These are phyloP conservation scores for Gymnoscopelus braueri DNA, from an alignment of 2,797 vertebrate species.

Conservation along the genomic window DNA sequence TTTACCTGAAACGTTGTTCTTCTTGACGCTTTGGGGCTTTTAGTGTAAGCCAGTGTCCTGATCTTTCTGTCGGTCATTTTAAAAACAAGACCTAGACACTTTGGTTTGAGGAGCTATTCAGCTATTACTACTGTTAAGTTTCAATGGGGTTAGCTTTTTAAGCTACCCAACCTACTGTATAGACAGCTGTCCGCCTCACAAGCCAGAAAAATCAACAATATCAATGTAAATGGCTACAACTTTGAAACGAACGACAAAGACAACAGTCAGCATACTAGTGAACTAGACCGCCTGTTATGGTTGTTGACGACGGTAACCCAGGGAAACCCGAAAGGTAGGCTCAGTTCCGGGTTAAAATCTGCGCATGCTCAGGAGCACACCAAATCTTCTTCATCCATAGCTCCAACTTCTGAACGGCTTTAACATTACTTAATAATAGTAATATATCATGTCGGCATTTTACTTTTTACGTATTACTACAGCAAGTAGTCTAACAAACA, in stretches of 20 bases:
- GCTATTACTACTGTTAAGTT: constrained; percentile 30
- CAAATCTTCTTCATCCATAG: not conserved
- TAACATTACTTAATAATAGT: not conserved
- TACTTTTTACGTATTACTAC: not conserved
- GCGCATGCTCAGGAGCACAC: constrained; percentile 59
- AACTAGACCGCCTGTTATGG: too few relatives aligned
- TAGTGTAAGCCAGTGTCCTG: constrained; percentile 83
- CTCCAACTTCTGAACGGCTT: not conserved
- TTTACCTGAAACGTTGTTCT: constrained; percentile 91
- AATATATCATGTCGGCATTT: not conserved
- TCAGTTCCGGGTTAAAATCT: constrained; percentile 12
- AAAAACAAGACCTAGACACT: constrained; percentile 11
- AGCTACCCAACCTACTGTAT: not conserved
- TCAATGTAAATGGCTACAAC: too few relatives aligned
- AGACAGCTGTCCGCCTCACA: not conserved
- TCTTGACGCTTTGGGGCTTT: constrained; percentile 85
- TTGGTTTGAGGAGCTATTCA: constrained; percentile 32
- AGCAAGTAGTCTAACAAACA: too few relatives aligned
- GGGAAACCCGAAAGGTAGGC: constrained; percentile 56
- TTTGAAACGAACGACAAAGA: too few relatives aligned
- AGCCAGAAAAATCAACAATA: not conserved
- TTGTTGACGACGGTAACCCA: constrained; percentile 70
- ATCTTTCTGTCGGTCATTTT: constrained; percentile 79
- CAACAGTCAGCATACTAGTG: too few relatives aligned
- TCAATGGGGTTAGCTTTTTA: not conserved